These are phyloP conservation scores for Chiroxiphia lanceolata DNA, from an alignment of 2,797 vertebrate species.

Conservation along the genomic window DNA sequence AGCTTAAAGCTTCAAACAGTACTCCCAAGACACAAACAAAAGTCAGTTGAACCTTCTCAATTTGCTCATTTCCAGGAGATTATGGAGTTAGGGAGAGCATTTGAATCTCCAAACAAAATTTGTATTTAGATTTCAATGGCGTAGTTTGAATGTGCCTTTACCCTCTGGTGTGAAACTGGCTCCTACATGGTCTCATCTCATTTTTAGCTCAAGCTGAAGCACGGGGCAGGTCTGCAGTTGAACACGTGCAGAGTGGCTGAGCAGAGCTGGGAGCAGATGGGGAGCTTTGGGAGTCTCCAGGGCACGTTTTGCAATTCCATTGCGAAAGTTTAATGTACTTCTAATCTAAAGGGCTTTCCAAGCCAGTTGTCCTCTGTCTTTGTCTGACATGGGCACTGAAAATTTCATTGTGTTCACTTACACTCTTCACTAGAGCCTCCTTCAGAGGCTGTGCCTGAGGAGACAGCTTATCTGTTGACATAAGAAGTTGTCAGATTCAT, in stretches of 20 bases:
- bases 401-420: neutral
- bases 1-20: neutral
- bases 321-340: neutral
- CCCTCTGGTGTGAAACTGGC: neutral
- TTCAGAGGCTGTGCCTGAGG: neutral
- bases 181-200: neutral
- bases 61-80: neutral
- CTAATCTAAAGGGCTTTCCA: conserved; percentile 12
- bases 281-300: neutral
- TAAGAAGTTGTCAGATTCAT: neutral
- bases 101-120: neutral
- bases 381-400: neutral
- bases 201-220: neutral
- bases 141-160: fast-evolving
- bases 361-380: neutral
- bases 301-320: neutral
- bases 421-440: neutral
- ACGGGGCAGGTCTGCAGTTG: neutral
- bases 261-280: neutral
- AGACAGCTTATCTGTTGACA: neutral
- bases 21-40: neutral
- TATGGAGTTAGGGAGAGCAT: neutral
- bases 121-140: neutral
- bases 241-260: neutral
- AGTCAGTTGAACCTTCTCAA: neutral